These are phyloP conservation scores for Salpingus planirostris DNA, from an alignment of 2,888 invertebrate genomes.

Conservation along the genomic window DNA sequence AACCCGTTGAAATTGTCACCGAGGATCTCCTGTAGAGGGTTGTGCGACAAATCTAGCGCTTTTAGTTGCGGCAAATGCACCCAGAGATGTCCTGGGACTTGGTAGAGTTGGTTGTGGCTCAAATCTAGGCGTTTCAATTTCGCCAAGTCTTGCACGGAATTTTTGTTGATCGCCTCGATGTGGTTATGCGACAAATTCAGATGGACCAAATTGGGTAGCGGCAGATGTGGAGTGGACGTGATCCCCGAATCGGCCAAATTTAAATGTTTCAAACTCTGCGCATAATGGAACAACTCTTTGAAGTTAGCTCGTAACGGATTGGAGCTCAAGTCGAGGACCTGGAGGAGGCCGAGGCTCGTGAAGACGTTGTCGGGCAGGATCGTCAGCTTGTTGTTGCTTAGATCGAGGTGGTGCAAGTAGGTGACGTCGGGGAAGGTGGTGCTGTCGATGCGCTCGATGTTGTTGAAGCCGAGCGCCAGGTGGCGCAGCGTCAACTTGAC, in stretches of 20 bases:
- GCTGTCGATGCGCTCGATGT: slow-evolving; percentile 77
- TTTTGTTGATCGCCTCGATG: slow-evolving; percentile 59
- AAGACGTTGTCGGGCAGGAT: slow-evolving; percentile 85
- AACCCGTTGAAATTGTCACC: slow-evolving; percentile 64
- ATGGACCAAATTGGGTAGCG: slow-evolving; percentile 66
- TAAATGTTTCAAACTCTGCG: slow-evolving; percentile 70
- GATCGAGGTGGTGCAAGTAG: slow-evolving; percentile 65
- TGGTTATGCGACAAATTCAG: slow-evolving; percentile 74
- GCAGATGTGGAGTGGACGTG: slow-evolving; percentile 64
- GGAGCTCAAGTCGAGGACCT: slow-evolving; percentile 70
- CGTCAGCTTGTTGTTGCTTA: slow-evolving; percentile 72
- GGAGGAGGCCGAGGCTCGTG: slow-evolving; percentile 67
- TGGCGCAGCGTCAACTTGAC: slow-evolving; percentile 70
- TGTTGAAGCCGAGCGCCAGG: slow-evolving; percentile 70
- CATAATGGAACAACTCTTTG: slow-evolving; percentile 79
- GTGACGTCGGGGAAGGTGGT: slow-evolving; percentile 79
- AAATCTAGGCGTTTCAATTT: slow-evolving; percentile 66
- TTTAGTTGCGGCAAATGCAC: slow-evolving; percentile 62
- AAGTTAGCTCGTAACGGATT: slow-evolving; percentile 78
- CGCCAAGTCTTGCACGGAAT: slow-evolving; percentile 61
- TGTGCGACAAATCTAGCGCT: slow-evolving; percentile 69
- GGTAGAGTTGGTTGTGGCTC: slow-evolving; percentile 65
- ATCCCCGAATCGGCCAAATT: slow-evolving; percentile 71
- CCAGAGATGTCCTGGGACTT: slow-evolving; percentile 69
- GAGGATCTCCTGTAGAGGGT: slow-evolving; percentile 67